Evolutionary conservation across 2,797 vertebrate genomes (phyloP), one percentile per base, ranked within the genome.

Genomic region (Epinephelus malabaricus): DNA sequence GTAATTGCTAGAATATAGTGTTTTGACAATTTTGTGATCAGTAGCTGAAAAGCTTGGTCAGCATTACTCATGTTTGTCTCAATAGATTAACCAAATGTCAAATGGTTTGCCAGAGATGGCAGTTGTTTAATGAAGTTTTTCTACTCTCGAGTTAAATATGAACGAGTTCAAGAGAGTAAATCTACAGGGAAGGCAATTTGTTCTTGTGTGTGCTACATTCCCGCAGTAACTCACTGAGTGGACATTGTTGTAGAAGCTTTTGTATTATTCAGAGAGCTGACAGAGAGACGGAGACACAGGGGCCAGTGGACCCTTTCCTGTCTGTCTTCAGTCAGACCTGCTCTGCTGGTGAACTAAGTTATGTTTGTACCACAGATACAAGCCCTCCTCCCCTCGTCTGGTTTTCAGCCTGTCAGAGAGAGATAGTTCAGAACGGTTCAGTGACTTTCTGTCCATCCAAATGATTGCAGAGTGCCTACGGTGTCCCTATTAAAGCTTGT

Each of bases 201-300:
- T 56, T 55, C 43, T 40, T 49, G 15, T 71, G 54, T 69, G 55
- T 54, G 56, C n/a, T 47, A n/a, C 9, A 46, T 38, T 66, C 34
- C 8, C 61, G 68, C 18, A 40, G 46, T 65, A 69, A 51, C 17
- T 55, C 83, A 69, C 46, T 76, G 70, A 76, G 30, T 55, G 56
- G 67, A 30, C 56, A 59, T 81, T 66, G 67, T 73, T 81, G 60
- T 64, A 63, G 46, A 38, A 73, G 70, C 58, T 66, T 73, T 51
- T 84, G 49, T 66, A 69, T 83, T 74, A 85, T 83, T 84, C 61
- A 82, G 53, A 58, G 59, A 59, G 68, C 60, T 67, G 65, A 64
- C 53, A 3, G 40, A 53, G 19, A 25, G 17, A 63, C 5, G 10
- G 59, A 59, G 27, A 59, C 9, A 8, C 17, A 21, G 43, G 12